Base-by-base conservation (phyloP, 2,888 invertebrate species). In the Oscheius sp. region DNA sequence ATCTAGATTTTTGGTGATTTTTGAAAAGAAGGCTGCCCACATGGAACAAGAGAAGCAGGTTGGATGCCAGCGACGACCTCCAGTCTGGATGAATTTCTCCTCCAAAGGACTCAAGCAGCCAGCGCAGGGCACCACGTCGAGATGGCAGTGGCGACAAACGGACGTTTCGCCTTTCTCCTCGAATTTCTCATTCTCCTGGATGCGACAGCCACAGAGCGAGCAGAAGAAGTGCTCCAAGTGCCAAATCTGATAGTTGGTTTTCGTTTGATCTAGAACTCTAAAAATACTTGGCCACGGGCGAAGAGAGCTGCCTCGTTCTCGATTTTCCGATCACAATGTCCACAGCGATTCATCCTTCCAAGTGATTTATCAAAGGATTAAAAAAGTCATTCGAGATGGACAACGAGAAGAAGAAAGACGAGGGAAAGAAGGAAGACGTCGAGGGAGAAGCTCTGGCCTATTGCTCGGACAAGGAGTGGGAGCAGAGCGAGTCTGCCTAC, bases 381-480 rank as follows among this genome's bases (percentile, higher is more conserved):
- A 48, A 48, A 12, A 4, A 23, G 23, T 23, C 48, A 48, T 48
- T 48, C 25, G 25, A 48, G 4, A 15, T 20, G 23, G 20, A 17
- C 23, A 20, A 20, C 23, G 3, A 48, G 48, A 15, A 37, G 37
- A 37, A 37, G 15, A 37, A 8, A 15, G 37, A 10, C 37, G 37
- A 37, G 15, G 37, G 37, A 37, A 37, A 10, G 37, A 37, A 37
- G n/a, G 57, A 57, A 20, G 25, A 25, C n/a, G 15, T 57, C 12
- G 53, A 42, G 15, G 79, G 77, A 37, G 77, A 79, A 48, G 68
- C 70, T 10, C 69, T 79, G 27, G 67, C 71, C 45, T 42, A 63
- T n/a, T 79, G 73, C 50, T 63, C 76, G 33, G 77, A 78, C 17
- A 58, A 52, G 12, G 79, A 79, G 42, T 79, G 79, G 79, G 71